phyloP scores from a whole-genome alignment of 92 coral and sea anemone species.

The Epizoanthus fatuus region DNA sequence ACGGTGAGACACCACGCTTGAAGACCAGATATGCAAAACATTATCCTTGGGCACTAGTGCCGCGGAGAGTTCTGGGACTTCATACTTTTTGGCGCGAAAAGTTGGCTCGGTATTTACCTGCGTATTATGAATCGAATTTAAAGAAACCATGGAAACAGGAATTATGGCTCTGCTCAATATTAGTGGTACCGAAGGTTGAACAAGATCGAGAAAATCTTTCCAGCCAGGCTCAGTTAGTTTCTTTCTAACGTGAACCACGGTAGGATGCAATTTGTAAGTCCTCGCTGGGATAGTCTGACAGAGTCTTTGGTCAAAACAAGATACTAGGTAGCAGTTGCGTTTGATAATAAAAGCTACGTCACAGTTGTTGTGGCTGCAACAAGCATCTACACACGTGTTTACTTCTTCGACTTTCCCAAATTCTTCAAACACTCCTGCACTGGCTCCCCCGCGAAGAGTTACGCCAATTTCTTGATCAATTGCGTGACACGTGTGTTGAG shows the following conservation, averaged over 20 bases:
- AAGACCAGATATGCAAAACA: not conserved
- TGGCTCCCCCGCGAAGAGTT: slow-evolving; percentile 81
- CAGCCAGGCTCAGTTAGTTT: slow-evolving; percentile 52
- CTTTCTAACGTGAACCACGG: slow-evolving; percentile 73
- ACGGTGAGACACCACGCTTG: not conserved
- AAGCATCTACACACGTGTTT: slow-evolving; percentile 57
- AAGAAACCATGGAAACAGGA: not conserved
- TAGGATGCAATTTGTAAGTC: slow-evolving; percentile 56
- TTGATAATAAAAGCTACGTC: slow-evolving; percentile 82
- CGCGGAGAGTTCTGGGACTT: not conserved
- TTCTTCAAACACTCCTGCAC: slow-evolving; percentile 83
- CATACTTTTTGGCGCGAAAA: not conserved
- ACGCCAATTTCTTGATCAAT: slow-evolving; percentile 49
- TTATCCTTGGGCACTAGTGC: not conserved
- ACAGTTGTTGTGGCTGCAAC: slow-evolving; percentile 74
- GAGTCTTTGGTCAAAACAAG: slow-evolving; percentile 66
- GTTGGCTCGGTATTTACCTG: not conserved
- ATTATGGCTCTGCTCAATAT: not conserved
- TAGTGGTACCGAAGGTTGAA: slow-evolving; percentile 68
- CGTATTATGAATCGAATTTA: not conserved
- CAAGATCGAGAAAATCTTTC: slow-evolving; percentile 58
- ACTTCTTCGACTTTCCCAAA: slow-evolving; percentile 64
- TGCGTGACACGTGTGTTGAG: slow-evolving; percentile 51
- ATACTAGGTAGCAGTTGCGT: slow-evolving; percentile 76
- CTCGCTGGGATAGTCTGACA: slow-evolving; percentile 77